Evolutionary conservation across 2,888 invertebrate genomes (phyloP), one percentile per base, ranked within the genome.

Genomic region (Adelphocoris suturalis): DNA sequence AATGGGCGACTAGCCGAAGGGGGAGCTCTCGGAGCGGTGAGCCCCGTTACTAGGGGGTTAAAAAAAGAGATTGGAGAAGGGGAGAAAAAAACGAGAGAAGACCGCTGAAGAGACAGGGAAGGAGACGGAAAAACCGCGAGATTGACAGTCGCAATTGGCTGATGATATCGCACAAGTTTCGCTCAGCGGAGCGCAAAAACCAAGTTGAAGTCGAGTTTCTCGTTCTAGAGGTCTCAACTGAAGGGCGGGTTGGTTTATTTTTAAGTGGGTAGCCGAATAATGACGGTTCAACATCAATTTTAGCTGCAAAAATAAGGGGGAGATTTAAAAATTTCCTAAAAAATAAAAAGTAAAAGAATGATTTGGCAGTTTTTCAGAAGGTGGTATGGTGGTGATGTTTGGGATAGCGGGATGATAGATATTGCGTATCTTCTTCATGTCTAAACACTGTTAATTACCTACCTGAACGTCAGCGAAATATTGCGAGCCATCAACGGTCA

Each of bases 171-270:
- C 61, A 9, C 13, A 16, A 19, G 16, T 61, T 61, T 61, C 61
- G 61, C n/a, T 61, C 61, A n/a, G n/a, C 61, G 61, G 61, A 61
- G 61, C 61, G 61, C 61, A 61, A 61, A 61, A 37, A 61, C 61
- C 61, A 19, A 61, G 61, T 61, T n/a, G 61, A n/a, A 61, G 61
- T 37, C 0, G n/a, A 61, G 16, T 61, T 19, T 19, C 61, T 61
- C 61, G 19, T 19, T n/a, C 61, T 61, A 3, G 19, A 61, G 61
- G n/a, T 61, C 61, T 19, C 61, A 52, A 52, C 61, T 19, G n/a
- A 19, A 61, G 19, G 2, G 9, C 61, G 16, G 61, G 3, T 0
- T 61, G 1, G 61, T 9, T 61, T 61, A 61, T 61, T n/a, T 61
- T 19, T 19, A 61, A 16, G 52, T 14, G 16, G 16, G 12, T 14